Evolutionary conservation across 2,797 vertebrate genomes (phyloP).

Genomic region (Sebastes alutus): DNA sequence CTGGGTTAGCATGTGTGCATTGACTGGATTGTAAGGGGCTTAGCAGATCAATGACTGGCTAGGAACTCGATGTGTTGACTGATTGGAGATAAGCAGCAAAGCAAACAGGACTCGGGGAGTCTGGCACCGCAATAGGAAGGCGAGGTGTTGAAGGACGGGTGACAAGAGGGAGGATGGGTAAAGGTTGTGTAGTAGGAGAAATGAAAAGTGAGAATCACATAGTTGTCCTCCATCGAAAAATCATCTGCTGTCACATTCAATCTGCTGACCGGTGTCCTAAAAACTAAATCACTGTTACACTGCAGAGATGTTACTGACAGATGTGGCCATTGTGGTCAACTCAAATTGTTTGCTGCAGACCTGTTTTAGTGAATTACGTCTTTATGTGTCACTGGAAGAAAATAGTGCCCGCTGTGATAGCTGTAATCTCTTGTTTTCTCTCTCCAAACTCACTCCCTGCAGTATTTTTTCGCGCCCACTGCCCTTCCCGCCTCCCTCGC

Average conservation of each 20-base stretch:
- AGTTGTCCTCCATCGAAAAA: slow-evolving; percentile 3
- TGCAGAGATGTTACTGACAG: slow-evolving; percentile 27
- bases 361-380: slow-evolving; percentile 42
- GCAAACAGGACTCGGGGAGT: slow-evolving; percentile 52
- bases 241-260: slow-evolving; percentile 22
- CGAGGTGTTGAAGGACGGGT: slow-evolving; percentile 5
- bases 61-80: slow-evolving; percentile 61
- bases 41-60: slow-evolving; percentile 66
- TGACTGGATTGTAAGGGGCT: slow-evolving; percentile 72
- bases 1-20: slow-evolving; percentile 64
- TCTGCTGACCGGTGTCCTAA: slow-evolving; percentile 29
- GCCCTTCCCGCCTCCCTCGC: slow-evolving; percentile 24
- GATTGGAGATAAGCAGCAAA: slow-evolving; percentile 62
- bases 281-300: slow-evolving; percentile 2
- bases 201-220: neutral
- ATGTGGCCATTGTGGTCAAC: slow-evolving; percentile 18
- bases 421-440: slow-evolving; percentile 40
- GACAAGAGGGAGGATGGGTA: neutral
- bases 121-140: neutral
- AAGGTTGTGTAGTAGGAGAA: neutral
- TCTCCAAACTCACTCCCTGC: slow-evolving; percentile 14
- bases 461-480: slow-evolving; percentile 13
- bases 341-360: slow-evolving; percentile 25
- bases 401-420: slow-evolving; percentile 18
- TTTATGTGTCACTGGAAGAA: slow-evolving; percentile 30